Evolutionary conservation across 2,888 invertebrate species (phyloP), one percentile per base, ranked within the genome.

Genomic region (Prostheceraeus crozeri): DNA sequence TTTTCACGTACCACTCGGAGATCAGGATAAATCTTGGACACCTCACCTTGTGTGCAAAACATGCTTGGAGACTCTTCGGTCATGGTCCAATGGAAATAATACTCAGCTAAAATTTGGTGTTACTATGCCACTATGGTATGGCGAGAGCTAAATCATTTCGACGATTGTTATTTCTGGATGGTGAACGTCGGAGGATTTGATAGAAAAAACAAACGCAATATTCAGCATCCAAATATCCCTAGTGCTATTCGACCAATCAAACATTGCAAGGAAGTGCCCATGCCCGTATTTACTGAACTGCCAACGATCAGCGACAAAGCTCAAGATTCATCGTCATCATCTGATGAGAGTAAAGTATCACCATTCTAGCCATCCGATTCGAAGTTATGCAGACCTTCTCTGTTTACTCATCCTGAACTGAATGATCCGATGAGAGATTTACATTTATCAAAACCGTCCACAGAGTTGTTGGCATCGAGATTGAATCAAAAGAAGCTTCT

Each of bases 41-140:
- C 52, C 52, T 27, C 52, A 51, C 30, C 16, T 27, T 19, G 52
- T 51, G 25, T 51, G 52, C 52, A 51, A 23, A 23, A 51, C 52
- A 21, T 51, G 52, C 19, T 6, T 40, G n/a, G 40, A 40, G 19
- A 40, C 40, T 40, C n/a, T 40, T 14, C 4, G n/a, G 19, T 40
- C 40, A 40, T 40, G 40, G 40, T 40, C 40, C 6, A 14, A 40
- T 16, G 40, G 40, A 40, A 40, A 40, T 8, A 40, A 21, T 51
- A 6, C 23, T 27, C 16, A 51, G 25, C 23, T 51, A 8, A 51
- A 51, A 11, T 51, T 51, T 51, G 25, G 30, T n/a, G 23, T 51
- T 8, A 19, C 52, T 8, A 51, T 51, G 52, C n/a, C n/a, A n/a
- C n/a, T n/a, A 51, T 51, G 52, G 25, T 51, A 19, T 51, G 52